These are phyloP conservation scores for Andricus curvator DNA, from an alignment of 2,888 invertebrate species.

Conservation along the genomic window DNA sequence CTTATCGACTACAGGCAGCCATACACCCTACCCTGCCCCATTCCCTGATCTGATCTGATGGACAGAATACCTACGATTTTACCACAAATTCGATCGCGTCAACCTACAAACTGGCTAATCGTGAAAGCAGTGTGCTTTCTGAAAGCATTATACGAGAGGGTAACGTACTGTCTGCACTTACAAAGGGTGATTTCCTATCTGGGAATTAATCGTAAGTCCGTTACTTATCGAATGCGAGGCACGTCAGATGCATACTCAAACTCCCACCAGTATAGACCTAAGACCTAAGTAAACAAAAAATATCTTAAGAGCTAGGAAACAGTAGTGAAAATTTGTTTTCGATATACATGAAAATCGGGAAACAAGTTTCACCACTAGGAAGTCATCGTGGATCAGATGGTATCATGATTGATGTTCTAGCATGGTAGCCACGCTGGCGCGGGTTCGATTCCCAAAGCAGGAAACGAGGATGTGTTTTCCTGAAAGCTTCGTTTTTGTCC, in stretches of 20 bases:
- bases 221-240: conserved; percentile 30
- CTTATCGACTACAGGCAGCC: conserved; percentile 68
- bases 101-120: conserved; percentile 33
- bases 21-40: conserved; percentile 50
- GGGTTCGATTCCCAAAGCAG: no score
- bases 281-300: background rate
- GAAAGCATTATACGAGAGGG: conserved; percentile 30
- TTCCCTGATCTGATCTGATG: conserved; percentile 43
- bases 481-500: no score
- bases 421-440: no score
- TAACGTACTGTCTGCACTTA: conserved; percentile 16
- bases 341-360: background rate
- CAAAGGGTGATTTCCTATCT: conserved; percentile 39
- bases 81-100: conserved; percentile 39
- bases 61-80: conserved; percentile 36
- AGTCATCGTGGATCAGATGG: no score
- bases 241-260: background rate
- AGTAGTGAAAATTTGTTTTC: background rate
- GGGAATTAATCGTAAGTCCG: conserved; percentile 32
- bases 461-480: no score
- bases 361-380: background rate
- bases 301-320: background rate
- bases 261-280: background rate
- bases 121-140: conserved; percentile 28
- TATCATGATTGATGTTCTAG: no score